A percentile compares a stretch with the other conserved stretches of the same genome.
Conservation (phyloP, 2,888 invertebrate species). For the Tetropium fuscum region DNA sequence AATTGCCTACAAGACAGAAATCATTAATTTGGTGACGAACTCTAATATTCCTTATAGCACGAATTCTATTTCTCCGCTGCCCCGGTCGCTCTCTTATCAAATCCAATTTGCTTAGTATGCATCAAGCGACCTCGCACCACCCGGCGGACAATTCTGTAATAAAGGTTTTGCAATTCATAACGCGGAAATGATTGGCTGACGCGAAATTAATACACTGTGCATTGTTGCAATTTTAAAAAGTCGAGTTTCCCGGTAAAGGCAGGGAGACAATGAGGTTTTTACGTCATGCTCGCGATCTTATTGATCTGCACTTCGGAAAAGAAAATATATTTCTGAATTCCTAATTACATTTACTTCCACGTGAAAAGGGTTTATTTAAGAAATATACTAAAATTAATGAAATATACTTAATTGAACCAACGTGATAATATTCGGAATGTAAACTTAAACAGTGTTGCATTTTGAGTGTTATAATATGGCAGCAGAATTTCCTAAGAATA, state of each 20-base stretch:
- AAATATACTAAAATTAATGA: too few relatives aligned
- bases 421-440: too few relatives aligned
- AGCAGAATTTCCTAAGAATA: too few relatives aligned
- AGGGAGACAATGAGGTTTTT: neutral
- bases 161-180: slow-evolving; percentile 44
- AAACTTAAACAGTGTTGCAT: too few relatives aligned
- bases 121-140: slow-evolving; percentile 30
- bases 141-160: slow-evolving; percentile 42
- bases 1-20: slow-evolving; percentile 52
- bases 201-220: slow-evolving; percentile 5
- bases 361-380: too few relatives aligned
- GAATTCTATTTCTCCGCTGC: slow-evolving; percentile 35
- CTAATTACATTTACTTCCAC: too few relatives aligned
- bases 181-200: slow-evolving; percentile 33
- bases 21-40: slow-evolving; percentile 52
- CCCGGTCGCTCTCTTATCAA: slow-evolving; percentile 33
- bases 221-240: slow-evolving; percentile 2
- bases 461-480: too few relatives aligned
- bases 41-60: slow-evolving; percentile 48
- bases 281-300: too few relatives aligned
- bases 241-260: neutral
- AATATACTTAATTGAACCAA: too few relatives aligned
- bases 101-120: slow-evolving; percentile 42
- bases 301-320: too few relatives aligned
- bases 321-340: too few relatives aligned